phyloP scores from a whole-genome alignment of 2,797 vertebrate genomes.

The Moxostoma hubbsi region DNA sequence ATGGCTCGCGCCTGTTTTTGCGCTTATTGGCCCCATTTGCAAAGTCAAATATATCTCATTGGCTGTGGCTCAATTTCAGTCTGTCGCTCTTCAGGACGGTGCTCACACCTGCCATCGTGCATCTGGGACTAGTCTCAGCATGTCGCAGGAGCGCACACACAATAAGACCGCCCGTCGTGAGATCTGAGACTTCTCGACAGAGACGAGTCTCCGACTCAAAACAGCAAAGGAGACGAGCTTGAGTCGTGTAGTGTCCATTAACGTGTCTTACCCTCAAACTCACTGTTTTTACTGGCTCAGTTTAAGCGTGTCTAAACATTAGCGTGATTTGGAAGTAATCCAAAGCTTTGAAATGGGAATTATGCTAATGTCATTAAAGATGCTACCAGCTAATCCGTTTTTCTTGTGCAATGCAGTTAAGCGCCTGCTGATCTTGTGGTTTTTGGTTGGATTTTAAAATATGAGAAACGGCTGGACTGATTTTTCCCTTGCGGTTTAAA shows the following conservation, averaged over 20 bases:
- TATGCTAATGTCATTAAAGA: constrained; percentile 19
- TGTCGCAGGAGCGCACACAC: too few relatives aligned
- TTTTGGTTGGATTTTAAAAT: constrained; percentile 7
- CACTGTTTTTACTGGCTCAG: not conserved
- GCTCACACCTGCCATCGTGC: too few relatives aligned
- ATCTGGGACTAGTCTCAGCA: too few relatives aligned
- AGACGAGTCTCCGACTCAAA: too few relatives aligned
- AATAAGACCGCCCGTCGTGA: too few relatives aligned
- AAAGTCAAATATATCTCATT: too few relatives aligned
- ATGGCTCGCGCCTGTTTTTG: too few relatives aligned
- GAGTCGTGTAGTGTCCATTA: not conserved
- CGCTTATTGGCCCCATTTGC: too few relatives aligned
- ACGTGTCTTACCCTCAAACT: not conserved
- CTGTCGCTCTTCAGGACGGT: too few relatives aligned
- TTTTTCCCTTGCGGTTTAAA: not conserved
- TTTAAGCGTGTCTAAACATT: constrained; percentile 22
- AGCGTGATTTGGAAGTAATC: constrained; percentile 19
- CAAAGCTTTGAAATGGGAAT: constrained; percentile 41
- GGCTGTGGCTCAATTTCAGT: too few relatives aligned
- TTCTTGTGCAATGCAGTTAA: constrained; percentile 27
- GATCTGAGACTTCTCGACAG: too few relatives aligned
- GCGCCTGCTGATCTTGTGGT: constrained; percentile 8
- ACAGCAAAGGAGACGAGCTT: too few relatives aligned
- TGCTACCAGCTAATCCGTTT: constrained; percentile 37
- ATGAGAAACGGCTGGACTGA: not conserved